A percentile compares a stretch with the other conserved stretches of the same genome.
These are phyloP conservation scores for Montipora capricornis DNA, from an alignment of 64 coral and sea anemone genomes.

Conservation along the genomic window DNA sequence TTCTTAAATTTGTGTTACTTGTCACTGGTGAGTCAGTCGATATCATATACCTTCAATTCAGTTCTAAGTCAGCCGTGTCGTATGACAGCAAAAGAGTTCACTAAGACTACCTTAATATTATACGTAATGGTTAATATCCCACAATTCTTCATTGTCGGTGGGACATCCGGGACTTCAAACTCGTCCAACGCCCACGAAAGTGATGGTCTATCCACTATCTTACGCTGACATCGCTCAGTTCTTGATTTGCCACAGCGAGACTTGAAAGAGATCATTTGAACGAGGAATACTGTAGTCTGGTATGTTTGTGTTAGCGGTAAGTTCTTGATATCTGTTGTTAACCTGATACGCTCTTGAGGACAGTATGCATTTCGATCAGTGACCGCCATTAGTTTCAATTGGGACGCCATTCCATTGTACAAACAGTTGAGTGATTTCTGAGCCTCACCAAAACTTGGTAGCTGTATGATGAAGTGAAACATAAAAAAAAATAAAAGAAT, in stretches of 20 bases:
- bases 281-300: slow-evolving; percentile 69
- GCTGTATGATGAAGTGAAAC: slow-evolving; percentile 17
- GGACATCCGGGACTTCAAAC: slow-evolving; percentile 90
- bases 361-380: slow-evolving; percentile 83
- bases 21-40: too few species aligned
- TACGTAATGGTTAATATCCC: slow-evolving; percentile 88
- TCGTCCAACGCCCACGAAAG: slow-evolving; percentile 68
- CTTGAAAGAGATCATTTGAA: slow-evolving; percentile 75
- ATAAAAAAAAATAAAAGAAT: neutral
- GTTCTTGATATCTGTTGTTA: slow-evolving; percentile 79
- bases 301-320: slow-evolving; percentile 77
- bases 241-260: slow-evolving; percentile 82
- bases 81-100: neutral
- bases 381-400: slow-evolving; percentile 61
- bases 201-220: slow-evolving; percentile 70
- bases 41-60: slow-evolving; percentile 10
- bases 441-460: slow-evolving; percentile 87
- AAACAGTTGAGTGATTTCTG: slow-evolving; percentile 88
- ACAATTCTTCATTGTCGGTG: slow-evolving; percentile 87
- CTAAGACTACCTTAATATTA: slow-evolving; percentile 76
- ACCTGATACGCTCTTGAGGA: slow-evolving; percentile 66
- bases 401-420: slow-evolving; percentile 76
- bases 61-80: slow-evolving; percentile 19
- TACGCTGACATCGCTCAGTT: slow-evolving; percentile 55
- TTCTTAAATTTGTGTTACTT: too few species aligned